A percentile compares a stretch with the other conserved stretches of the same genome.
phyloP scores from a whole-genome alignment of 2,113 vertebrate species.

The Gopherus evgoodei region DNA sequence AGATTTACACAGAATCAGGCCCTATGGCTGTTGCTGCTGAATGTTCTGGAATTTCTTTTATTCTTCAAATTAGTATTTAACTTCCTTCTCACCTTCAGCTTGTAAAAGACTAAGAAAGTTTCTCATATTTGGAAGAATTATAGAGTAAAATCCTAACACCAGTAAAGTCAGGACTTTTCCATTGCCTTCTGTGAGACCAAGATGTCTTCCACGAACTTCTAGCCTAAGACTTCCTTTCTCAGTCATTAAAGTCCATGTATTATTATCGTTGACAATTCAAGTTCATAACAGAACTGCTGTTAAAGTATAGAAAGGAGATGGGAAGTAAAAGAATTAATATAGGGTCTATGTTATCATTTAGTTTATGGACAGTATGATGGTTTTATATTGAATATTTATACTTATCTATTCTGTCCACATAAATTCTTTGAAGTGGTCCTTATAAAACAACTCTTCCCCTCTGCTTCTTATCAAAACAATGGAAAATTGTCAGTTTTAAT shows the following conservation, averaged over 20 bases:
- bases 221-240: neutral
- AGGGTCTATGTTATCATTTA: neutral
- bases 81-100: neutral
- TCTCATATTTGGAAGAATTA: neutral
- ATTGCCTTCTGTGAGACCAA: neutral
- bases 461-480: neutral
- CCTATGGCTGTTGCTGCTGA: neutral
- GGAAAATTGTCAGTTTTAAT: neutral
- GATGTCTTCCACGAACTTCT: neutral
- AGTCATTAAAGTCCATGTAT: neutral
- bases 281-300: neutral
- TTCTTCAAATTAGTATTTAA: neutral
- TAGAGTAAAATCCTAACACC: neutral
- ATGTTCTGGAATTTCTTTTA: accelerated
- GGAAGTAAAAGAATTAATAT: neutral
- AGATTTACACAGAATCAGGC: neutral
- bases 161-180: neutral
- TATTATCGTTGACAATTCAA: neutral
- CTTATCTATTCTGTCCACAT: neutral
- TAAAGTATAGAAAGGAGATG: neutral
- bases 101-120: neutral
- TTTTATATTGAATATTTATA: neutral
- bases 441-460: neutral
- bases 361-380: neutral
- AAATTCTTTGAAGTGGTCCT: neutral